Base-by-base conservation (phyloP, 2,888 invertebrate genomes). In the Drosophila putrida region DNA sequence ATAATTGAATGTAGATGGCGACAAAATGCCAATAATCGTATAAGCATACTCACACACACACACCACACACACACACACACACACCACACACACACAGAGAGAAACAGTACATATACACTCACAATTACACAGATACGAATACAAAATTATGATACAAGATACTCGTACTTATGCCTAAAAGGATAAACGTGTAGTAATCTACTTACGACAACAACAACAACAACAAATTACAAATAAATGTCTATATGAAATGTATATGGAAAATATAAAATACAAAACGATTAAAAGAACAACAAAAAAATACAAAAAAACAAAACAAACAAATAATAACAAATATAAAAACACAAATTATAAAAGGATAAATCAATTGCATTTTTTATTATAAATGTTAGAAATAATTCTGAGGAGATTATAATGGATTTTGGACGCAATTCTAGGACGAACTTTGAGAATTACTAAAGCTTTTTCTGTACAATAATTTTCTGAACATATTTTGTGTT, bases 101-200 rank as follows among this genome's bases (percentile, higher is more conserved):
- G 51, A 53, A 53, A 59, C 36, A 66, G 44, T 46, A 67, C 44
- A 62, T 50, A 61, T 58, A 62, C 51, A 58, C 49, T 49, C 36
- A 75, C 57, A 53, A 39, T 39, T 39, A 60, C 41, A 76, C 47
- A 55, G 15, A 49, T 20, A 44, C 28, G 54, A 6, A 65, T 20
- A 59, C 35, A 60, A 76, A 72, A 55, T 68, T 64, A 81, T 77
- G 66, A 74, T 71, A 78, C 75, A 79, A 15, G 36, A 57, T 84
- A 76, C 85, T 82, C 82, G 82, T 85, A 85, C 70, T 76, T 85
- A 82, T 74, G 82, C 82, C 82, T 83, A 80, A 82, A 83, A 85
- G 82, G 82, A 85, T 83, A 85, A 78, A 80, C 80, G 78, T 85
- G 75, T 85, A 85, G 82, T 80, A 85, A 82, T 78, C 82, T 82